Conservation (phyloP, 2,888 invertebrate genomes). For the Hipparchia sbordonii region DNA sequence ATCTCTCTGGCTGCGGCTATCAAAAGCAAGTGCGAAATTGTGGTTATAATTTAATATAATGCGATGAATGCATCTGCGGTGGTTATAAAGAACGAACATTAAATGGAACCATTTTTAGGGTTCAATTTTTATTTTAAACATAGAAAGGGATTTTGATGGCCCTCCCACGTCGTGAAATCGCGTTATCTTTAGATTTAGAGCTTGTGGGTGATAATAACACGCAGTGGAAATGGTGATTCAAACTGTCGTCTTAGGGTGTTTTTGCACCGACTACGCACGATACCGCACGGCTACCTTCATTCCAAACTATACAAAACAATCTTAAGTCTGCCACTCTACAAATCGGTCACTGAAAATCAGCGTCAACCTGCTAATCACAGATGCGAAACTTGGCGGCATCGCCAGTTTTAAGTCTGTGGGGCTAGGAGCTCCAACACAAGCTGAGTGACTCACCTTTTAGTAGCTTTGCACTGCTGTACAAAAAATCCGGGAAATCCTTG, state of each 20-base stretch:
- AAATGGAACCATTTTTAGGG: conserved; percentile 72
- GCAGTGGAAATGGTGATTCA: conserved; percentile 52
- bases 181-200: conserved; percentile 77
- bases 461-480: too few relatives aligned
- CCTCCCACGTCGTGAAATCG: conserved; percentile 66
- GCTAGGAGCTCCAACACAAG: too few relatives aligned
- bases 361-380: background rate
- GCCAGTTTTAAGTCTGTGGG: too few relatives aligned
- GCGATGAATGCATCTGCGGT: conserved; percentile 68
- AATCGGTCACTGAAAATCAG: background rate
- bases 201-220: conserved; percentile 59
- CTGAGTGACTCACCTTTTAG: too few relatives aligned
- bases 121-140: conserved; percentile 83
- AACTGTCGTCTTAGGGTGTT: conserved; percentile 37
- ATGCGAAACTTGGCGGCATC: too few relatives aligned
- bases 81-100: conserved; percentile 66
- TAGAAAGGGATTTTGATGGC: conserved; percentile 80
- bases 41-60: conserved; percentile 61
- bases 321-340: too few relatives aligned
- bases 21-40: conserved; percentile 51
- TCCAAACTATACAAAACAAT: too few relatives aligned
- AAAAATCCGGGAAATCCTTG: too few relatives aligned
- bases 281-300: background rate
- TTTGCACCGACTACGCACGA: background rate
- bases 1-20: conserved; percentile 6